Percentiles rank a stretch among this genome's conserved stretches.
phyloP scores from a whole-genome alignment of 1,140 invertebrate genomes.

The Procambarus virginalis region DNA sequence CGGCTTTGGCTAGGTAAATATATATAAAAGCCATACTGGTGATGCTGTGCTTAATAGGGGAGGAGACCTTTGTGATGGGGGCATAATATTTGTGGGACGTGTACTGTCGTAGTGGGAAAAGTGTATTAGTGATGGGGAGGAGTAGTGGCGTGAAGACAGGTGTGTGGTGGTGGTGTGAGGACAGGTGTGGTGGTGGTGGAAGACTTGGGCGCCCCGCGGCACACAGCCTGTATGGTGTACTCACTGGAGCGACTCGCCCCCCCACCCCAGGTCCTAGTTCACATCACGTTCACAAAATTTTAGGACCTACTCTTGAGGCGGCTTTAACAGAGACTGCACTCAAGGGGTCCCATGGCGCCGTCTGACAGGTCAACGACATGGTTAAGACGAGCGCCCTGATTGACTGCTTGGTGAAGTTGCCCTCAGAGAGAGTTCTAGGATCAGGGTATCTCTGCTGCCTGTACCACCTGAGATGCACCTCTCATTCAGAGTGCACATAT shows the following conservation, averaged over 20 bases:
- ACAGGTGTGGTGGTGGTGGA: background rate
- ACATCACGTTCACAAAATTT: background rate
- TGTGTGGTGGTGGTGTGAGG: background rate
- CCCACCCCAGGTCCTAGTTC: background rate
- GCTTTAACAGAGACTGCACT: constrained; percentile 1
- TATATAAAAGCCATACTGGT: no score
- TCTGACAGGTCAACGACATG: background rate
- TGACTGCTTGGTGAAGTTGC: background rate
- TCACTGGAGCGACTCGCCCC: background rate
- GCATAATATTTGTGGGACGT: no score
- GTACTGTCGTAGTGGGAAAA: no score
- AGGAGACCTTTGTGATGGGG: no score
- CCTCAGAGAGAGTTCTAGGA: background rate
- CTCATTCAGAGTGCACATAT: no score
- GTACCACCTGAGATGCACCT: background rate
- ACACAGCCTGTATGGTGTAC: background rate
- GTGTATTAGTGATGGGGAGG: no score
- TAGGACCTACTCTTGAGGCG: background rate
- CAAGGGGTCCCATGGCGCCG: background rate
- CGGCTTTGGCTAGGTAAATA: no score
- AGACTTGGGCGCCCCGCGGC: background rate
- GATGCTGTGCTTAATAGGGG: no score
- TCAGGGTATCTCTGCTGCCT: background rate
- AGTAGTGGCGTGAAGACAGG: background rate
- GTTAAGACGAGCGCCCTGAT: background rate